Base-by-base conservation (phyloP, 2,113 vertebrate genomes). In the Zosterops lateralis region DNA sequence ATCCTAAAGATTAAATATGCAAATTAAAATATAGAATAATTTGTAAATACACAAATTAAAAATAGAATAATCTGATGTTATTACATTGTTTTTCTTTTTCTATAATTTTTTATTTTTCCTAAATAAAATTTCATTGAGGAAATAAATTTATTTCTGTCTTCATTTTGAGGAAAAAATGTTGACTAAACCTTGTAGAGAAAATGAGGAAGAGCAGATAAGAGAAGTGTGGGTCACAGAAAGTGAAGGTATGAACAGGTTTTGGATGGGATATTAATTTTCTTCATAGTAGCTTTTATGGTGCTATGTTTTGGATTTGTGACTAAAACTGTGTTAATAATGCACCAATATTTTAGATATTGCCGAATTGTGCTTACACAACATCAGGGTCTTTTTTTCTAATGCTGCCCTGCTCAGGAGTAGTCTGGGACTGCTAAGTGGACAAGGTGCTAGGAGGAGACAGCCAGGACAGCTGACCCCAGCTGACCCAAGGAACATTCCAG, bases 321-420 rank as follows among this genome's bases (percentile, higher is more conserved):
- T 25, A 56, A 80, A 76, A 42, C n/a, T 25, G 32, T 58, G 22
- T 36, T 36, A 42, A 28, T 28, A 40, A 68, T 15, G 45, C 20
- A 31, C 2, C 0, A 2, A 3, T 38, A 4, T 32, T 88, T 72
- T 40, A 53, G 18, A 3, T 47, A 1, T 44, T 76, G n/a, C 14
- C 70, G 26, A 68, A 8, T 13, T 54, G 9, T 17, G 12, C 29
- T 82, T 40, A 36, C 7, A 80, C 21, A 57, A 6, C 1, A 4
- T 51, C 7, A 64, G 60, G 11, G 6, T 5, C 10, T 61, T 77
- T 77, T 1, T 61, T 48, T 57, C 20, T 77, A 25, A 8, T 17
- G 8, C 20, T 51, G 16, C 15, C 29, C 48, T 64, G 31, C 13
- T 31, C 56, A 38, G 1, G 1, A 2, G 6, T 5, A 36, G 31